Base-by-base conservation (phyloP, 2,797 vertebrate species). In the Xiphophorus birchmanni region DNA sequence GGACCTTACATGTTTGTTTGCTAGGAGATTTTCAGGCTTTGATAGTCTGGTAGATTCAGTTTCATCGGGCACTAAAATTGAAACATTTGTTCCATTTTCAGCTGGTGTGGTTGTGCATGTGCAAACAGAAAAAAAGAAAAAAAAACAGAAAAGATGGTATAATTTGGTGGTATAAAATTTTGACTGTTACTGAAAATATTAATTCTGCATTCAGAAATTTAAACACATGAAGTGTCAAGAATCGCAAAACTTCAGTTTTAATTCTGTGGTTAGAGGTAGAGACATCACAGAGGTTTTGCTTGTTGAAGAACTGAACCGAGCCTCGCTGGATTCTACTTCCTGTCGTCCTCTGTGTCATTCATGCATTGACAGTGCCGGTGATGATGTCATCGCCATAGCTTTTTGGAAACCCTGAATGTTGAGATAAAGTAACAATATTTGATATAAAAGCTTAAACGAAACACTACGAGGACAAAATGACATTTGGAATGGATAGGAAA, bases 361-460 rank as follows among this genome's bases (percentile, higher is more conserved):
- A 60, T 82, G 26, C 54, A 74, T 67, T 32, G 73, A 26, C 60
- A 6, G 10, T 69, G 73, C 74, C 72, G 80, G 56, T 80, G 83
- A 86, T 40, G 77, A 63, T 73, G 73, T 37, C 50, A 89, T 77
- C 56, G 74, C 29, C 77, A 4, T 72, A 75, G 71, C 80, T 54
- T 54, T 80, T 77, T 65, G 72, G 77, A 83, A 83, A 52, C 74
- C 75, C 35, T 3, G 35, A 40, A 63, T 11, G 77, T 77, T 82
- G 60, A 80, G 78, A 82, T 85, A 82, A 84, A 80, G 77, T 82
- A 79, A 86, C 65, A 21, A 0, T 76, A 82, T 89, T 87, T 86
- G 63, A 89, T 89, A 84, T 79, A 73, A 47, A 75, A 76, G 88
- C 85, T 84, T 85, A 88, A 80, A 50, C 69, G 80, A 89, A 90